A percentile compares a stretch with the other conserved stretches of the same genome.
These are phyloP conservation scores for Thecophora atra DNA, from an alignment of 2,888 invertebrate genomes.

Conservation along the genomic window DNA sequence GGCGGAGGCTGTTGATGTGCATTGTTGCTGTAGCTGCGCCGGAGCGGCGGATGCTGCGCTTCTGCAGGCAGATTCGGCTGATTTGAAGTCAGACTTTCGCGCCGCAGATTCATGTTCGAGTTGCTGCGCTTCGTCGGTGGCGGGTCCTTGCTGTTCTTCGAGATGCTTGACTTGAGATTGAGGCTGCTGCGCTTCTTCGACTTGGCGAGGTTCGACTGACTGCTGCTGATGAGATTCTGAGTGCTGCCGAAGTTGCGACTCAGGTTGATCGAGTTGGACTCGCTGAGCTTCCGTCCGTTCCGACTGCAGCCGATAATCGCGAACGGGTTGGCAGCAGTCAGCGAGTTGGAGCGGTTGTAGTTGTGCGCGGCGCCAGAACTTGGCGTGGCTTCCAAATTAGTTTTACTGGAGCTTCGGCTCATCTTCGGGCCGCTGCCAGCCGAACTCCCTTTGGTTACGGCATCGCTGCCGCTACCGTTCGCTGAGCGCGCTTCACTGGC, in stretches of 20 bases:
- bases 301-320: slow-evolving; percentile 47
- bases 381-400: slow-evolving; percentile 48
- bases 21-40: slow-evolving; percentile 47
- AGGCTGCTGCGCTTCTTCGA: slow-evolving; percentile 65
- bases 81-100: slow-evolving; percentile 54
- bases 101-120: slow-evolving; percentile 62
- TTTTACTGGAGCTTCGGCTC: slow-evolving; percentile 59
- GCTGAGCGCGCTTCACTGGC: slow-evolving; percentile 37
- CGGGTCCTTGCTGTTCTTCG: slow-evolving; percentile 57
- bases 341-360: slow-evolving; percentile 61
- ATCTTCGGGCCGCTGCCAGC: slow-evolving; percentile 47
- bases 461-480: slow-evolving; percentile 35
- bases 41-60: slow-evolving; percentile 41
- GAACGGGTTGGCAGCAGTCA: slow-evolving; percentile 58
- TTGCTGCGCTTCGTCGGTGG: slow-evolving; percentile 56
- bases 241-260: slow-evolving; percentile 65
- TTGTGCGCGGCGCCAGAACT: too few relatives aligned
- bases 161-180: slow-evolving; percentile 58
- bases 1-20: slow-evolving; percentile 38
- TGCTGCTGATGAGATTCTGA: slow-evolving; percentile 63
- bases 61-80: slow-evolving; percentile 27
- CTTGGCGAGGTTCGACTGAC: slow-evolving; percentile 62
- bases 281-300: slow-evolving; percentile 56
- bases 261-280: slow-evolving; percentile 54
- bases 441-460: slow-evolving; percentile 36